Percentiles rank a stretch among this genome's conserved stretches.
phyloP scores from a whole-genome alignment of 2,888 invertebrate genomes.

The Ptychoptera contaminata region DNA sequence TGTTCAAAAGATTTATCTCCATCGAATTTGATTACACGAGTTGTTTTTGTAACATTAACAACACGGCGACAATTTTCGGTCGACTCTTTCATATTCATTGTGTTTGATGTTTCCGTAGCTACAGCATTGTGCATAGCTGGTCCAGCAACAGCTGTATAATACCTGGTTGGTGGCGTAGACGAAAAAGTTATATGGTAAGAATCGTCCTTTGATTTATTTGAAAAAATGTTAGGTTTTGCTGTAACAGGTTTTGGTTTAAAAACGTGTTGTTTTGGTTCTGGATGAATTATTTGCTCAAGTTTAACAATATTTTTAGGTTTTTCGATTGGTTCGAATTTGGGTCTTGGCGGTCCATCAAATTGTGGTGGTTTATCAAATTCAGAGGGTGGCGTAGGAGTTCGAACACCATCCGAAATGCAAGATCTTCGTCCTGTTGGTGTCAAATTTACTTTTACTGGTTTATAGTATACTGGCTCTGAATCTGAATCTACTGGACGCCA shows the following conservation, averaged over 20 bases:
- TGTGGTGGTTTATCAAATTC: constrained; percentile 38
- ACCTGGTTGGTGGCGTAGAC: constrained; percentile 32
- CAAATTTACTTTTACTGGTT: constrained; percentile 39
- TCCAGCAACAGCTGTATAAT: constrained; percentile 38
- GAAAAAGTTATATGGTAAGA: constrained; percentile 12
- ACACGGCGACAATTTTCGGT: constrained; percentile 47
- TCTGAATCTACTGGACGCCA: constrained; percentile 41
- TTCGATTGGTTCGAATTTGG: constrained; percentile 43
- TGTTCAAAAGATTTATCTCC: constrained; percentile 19
- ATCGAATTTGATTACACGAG: constrained; percentile 49
- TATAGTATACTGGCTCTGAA: constrained; percentile 37
- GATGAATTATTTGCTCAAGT: constrained; percentile 23
- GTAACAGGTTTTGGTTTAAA: constrained; percentile 38
- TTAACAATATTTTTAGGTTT: constrained; percentile 22
- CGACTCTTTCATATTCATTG: constrained; percentile 54
- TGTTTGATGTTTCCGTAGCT: constrained; percentile 50
- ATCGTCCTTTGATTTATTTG: constrained; percentile 12
- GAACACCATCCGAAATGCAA: constrained; percentile 30
- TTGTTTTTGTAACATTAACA: constrained; percentile 52
- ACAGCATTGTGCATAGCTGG: constrained; percentile 39
- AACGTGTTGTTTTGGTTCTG: constrained; percentile 23
- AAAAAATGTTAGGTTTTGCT: constrained; percentile 29
- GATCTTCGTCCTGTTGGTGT: constrained; percentile 34
- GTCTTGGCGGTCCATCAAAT: constrained; percentile 30
- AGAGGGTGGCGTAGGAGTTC: constrained; percentile 40